Evolutionary conservation across 2,797 vertebrate species (phyloP).

Genomic region (Acestrorhynchus altus): DNA sequence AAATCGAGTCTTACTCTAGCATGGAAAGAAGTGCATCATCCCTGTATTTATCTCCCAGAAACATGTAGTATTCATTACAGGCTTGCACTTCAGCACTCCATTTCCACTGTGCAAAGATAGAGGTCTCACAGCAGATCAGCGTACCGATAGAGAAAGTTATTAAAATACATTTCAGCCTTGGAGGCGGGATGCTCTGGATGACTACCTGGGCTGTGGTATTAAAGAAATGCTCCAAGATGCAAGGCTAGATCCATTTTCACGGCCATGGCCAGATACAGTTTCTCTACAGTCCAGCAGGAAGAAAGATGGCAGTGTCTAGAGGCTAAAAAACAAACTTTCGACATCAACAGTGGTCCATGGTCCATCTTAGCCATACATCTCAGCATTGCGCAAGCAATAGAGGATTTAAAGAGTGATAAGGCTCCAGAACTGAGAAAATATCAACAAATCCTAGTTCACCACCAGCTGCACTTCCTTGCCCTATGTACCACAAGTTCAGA

Average conservation of each 20-base stretch:
- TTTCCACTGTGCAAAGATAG: constrained; percentile 52
- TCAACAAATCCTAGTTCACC: not conserved
- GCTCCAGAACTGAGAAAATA: not conserved
- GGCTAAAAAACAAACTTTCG: constrained; percentile 11
- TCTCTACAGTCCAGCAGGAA: constrained; percentile 12
- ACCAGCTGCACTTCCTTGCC: not conserved
- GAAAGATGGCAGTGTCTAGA: not conserved
- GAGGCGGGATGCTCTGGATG: constrained; percentile 33
- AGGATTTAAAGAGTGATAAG: constrained; percentile 2
- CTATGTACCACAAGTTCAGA: not conserved
- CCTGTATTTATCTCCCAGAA: constrained; percentile 58
- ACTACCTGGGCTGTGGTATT: constrained; percentile 17
- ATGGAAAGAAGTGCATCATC: constrained; percentile 38
- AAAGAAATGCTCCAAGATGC: constrained; percentile 28
- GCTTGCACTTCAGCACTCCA: constrained; percentile 41
- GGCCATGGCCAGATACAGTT: not conserved
- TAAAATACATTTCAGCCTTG: constrained; percentile 52
- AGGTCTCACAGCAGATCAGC: constrained; percentile 51
- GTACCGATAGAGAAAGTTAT: constrained; percentile 54
- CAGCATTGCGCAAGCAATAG: not conserved
- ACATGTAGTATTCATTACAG: constrained; percentile 54
- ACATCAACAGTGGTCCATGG: not conserved
- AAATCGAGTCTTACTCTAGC: constrained; percentile 34
- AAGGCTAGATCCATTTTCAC: constrained; percentile 19
- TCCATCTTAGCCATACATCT: not conserved